These are phyloP conservation scores for Tenthredo amoena DNA, from an alignment of 2,888 invertebrate genomes.

Conservation along the genomic window DNA sequence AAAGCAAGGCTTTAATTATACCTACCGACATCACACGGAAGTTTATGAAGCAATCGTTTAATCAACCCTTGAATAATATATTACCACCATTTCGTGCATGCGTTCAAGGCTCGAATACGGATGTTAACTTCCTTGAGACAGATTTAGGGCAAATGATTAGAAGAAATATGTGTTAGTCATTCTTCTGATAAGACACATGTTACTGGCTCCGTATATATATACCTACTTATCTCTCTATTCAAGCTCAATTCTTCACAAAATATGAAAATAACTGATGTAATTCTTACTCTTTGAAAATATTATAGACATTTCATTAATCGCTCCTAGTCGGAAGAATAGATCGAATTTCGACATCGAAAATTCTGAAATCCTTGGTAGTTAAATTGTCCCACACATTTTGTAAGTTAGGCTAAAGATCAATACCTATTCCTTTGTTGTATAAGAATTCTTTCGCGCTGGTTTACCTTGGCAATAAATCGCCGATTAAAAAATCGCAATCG, in stretches of 20 bases:
- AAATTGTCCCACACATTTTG: too few species aligned
- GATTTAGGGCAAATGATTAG: constrained; percentile 26
- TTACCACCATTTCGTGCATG: neutral
- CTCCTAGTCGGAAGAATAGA: neutral
- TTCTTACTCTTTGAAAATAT: neutral
- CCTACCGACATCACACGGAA: neutral
- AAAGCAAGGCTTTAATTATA: neutral
- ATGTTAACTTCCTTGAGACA: constrained; percentile 22
- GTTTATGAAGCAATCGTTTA: neutral
- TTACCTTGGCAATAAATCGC: neutral
- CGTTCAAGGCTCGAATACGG: constrained; percentile 6
- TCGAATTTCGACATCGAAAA: neutral
- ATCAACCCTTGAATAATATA: constrained; percentile 41
- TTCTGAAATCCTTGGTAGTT: neutral
- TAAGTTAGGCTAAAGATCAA: neutral
- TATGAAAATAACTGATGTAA: neutral
- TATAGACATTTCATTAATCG: neutral
- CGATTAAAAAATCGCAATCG: neutral
- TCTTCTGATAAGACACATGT: constrained; percentile 31
- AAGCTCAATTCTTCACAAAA: neutral
- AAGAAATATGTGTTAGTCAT: neutral
- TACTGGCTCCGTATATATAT: neutral
- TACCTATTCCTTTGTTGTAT: neutral
- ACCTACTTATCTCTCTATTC: neutral
- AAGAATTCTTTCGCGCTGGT: neutral